A percentile compares a stretch with the other conserved stretches of the same genome.
phyloP scores from a whole-genome alignment of 1,140 invertebrate species.

The Dysdera silvatica region DNA sequence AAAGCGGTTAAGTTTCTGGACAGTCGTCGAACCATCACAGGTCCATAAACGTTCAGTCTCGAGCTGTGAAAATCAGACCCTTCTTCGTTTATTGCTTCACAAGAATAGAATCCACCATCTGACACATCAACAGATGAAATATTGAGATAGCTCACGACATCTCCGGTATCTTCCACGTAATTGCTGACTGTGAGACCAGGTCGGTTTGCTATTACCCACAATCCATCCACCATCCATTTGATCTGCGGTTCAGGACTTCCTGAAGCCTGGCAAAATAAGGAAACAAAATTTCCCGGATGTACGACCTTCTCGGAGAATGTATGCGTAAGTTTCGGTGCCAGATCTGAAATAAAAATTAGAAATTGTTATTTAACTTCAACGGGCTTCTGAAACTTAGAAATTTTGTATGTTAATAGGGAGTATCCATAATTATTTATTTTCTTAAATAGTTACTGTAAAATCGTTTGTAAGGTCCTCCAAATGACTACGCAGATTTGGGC shows the following conservation, averaged over 20 bases:
- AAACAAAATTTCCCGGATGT: slow-evolving; percentile 30
- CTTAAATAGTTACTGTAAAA: too few species aligned
- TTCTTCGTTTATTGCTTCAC: slow-evolving; percentile 73
- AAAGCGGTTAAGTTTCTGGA: slow-evolving; percentile 81
- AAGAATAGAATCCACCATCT: slow-evolving; percentile 85
- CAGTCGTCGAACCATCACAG: slow-evolving; percentile 81
- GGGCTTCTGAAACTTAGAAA: too few species aligned
- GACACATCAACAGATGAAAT: slow-evolving; percentile 54
- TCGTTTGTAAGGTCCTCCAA: too few species aligned
- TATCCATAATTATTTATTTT: too few species aligned
- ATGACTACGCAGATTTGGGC: too few species aligned
- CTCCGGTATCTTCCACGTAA: slow-evolving; percentile 66
- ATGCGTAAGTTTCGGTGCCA: slow-evolving; percentile 33
- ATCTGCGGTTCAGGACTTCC: slow-evolving; percentile 44
- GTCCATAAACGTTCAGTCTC: slow-evolving; percentile 75
- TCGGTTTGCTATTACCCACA: slow-evolving; percentile 51
- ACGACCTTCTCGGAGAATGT: slow-evolving; percentile 34
- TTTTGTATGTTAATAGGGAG: too few species aligned
- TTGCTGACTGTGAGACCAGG: slow-evolving; percentile 78
- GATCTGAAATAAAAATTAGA: slow-evolving; percentile 28
- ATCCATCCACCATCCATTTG: slow-evolving; percentile 76
- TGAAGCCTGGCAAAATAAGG: slow-evolving; percentile 34
- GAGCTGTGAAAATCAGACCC: slow-evolving; percentile 65
- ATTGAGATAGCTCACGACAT: slow-evolving; percentile 89
- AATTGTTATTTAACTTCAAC: too few species aligned